Evolutionary conservation across 2,113 vertebrate species (phyloP).

Genomic region (Corynorhinus townsendii): DNA sequence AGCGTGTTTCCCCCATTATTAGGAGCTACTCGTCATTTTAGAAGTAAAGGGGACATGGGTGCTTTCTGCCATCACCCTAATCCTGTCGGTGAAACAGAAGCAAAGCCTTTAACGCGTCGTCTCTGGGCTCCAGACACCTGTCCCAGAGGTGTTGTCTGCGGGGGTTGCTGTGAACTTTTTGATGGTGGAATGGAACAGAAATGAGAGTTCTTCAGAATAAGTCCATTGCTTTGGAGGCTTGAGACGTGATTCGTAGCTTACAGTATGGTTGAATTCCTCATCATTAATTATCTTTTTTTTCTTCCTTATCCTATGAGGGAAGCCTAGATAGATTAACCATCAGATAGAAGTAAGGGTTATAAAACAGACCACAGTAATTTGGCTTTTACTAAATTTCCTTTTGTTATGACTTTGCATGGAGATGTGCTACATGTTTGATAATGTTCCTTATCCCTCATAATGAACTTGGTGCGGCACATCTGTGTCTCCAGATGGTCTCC

Average conservation of each 20-base stretch:
- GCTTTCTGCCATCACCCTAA: not conserved
- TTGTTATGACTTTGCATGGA: not conserved
- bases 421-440: not conserved
- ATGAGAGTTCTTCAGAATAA: conserved; percentile 40
- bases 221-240: conserved; percentile 31
- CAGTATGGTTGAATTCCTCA: conserved; percentile 45
- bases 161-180: not conserved
- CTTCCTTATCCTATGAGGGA: conserved; percentile 11
- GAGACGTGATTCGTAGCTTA: conserved; percentile 17
- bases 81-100: not conserved
- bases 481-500: not conserved
- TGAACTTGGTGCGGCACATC: not conserved
- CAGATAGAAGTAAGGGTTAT: conserved; percentile 29
- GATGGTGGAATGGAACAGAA: not conserved
- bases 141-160: not conserved
- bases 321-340: not conserved
- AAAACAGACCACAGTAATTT: conserved; percentile 19
- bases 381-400: conserved; percentile 16
- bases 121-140: not conserved
- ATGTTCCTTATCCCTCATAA: not conserved
- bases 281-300: conserved; percentile 58
- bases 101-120: conserved; percentile 11
- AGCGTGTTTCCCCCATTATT: not conserved
- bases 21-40: not conserved
- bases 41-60: not conserved